Base-by-base conservation (phyloP, 2,888 invertebrate species). In the Cybosia mesomella region DNA sequence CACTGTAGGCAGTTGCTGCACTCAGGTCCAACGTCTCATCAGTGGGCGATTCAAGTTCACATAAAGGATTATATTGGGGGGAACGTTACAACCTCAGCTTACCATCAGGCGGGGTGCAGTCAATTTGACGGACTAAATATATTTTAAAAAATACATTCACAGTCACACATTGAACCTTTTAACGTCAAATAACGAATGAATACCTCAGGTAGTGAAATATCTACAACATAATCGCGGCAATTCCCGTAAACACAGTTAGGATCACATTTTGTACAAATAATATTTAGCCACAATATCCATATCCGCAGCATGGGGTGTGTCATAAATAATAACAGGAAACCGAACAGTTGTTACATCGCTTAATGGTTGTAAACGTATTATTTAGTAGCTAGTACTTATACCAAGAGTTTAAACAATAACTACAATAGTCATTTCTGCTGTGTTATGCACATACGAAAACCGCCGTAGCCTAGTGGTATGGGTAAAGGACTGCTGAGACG, bases 311-410 rank as follows among this genome's bases (percentile, higher is more conserved):
- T 74, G 81, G 70, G 74, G 69, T 57, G 67, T 66, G 58, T 58
- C 74, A 15, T 79, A 80, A 79, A 79, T 80, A 74, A 78, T 74
- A 70, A 54, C 70, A 58, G 67, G 61, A 67, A 62, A 57, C 64
- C 61, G 73, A 68, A 80, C 79, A 78, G 76, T 80, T 79, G 79
- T 79, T 71, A 80, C 79, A 79, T 58, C 58, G 76, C 67, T 71
- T 79, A 79, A 79, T 79, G 81, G 70, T 67, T 70, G 70, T 70
- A 67, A 70, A 67, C 66, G 70, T 64, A 67, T 70, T 67, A 70
- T 70, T 70, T 70, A 70, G 70, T 67, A 39, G 66, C 64, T 32
- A 43, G 32, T 21, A 57, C 57, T 67, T 43, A 49, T 60, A 70
- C 64, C 43, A 70, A 49, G 59, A 49, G 66, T 59, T 70, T 43